These are phyloP conservation scores for Troglohyphantes excavatus DNA, from an alignment of 2,888 invertebrate genomes.

Conservation along the genomic window DNA sequence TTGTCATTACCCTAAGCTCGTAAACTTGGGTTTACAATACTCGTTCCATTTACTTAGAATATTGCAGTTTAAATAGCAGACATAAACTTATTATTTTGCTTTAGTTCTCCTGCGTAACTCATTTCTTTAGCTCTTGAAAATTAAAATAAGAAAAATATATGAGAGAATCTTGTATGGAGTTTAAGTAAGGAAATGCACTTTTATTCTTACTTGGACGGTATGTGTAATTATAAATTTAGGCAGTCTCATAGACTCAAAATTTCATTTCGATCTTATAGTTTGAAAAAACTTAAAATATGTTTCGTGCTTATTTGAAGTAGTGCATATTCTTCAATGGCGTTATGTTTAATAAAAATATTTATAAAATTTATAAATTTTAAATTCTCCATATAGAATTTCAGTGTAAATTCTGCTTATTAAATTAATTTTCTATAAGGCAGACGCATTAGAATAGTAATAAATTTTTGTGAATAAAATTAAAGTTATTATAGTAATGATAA, in stretches of 20 bases:
- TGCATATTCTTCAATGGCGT: too few species aligned
- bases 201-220: not conserved
- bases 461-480: too few species aligned
- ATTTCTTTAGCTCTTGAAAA: not conserved
- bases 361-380: too few species aligned
- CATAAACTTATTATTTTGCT: not conserved
- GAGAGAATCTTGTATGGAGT: not conserved
- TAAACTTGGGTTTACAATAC: not conserved
- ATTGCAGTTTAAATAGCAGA: not conserved
- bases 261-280: too few species aligned
- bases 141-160: not conserved
- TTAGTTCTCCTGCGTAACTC: not conserved
- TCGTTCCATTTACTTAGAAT: conserved; percentile 1
- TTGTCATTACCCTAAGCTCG: not conserved
- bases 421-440: too few species aligned
- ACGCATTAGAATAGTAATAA: too few species aligned
- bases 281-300: too few species aligned
- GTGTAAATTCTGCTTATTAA: too few species aligned
- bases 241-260: not conserved
- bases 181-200: not conserved
- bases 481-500: too few species aligned
- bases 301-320: too few species aligned
- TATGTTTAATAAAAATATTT: too few species aligned
- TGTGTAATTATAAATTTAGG: not conserved
- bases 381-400: too few species aligned